phyloP scores from a whole-genome alignment of 2,888 invertebrate species.

The Beris chalybata region DNA sequence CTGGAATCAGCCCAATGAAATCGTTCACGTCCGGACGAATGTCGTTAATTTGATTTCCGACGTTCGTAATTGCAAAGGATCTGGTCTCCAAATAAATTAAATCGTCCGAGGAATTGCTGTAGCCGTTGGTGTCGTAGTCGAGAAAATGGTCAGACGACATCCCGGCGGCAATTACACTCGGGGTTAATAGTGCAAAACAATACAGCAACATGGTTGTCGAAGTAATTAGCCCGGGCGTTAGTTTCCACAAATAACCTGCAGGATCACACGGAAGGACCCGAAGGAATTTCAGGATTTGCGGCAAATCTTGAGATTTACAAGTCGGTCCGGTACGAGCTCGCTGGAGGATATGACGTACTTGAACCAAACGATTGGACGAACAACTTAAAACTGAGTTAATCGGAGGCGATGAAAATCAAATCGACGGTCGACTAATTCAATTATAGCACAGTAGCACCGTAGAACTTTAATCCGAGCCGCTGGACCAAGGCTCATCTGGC shows the following conservation, averaged over 20 bases:
- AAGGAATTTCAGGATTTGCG: no score
- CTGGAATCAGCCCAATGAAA: constrained; percentile 50
- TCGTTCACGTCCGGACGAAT: constrained; percentile 50
- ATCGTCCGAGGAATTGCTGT: constrained; percentile 24
- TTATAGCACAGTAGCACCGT: constrained; percentile 2
- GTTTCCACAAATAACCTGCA: no score
- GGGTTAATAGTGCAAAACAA: constrained; percentile 28
- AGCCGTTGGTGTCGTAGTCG: constrained; percentile 8
- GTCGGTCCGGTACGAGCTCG: no score
- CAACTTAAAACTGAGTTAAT: constrained; percentile 17
- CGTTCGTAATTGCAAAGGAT: constrained; percentile 14
- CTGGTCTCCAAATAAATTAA: constrained; percentile 35
- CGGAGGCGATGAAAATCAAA: constrained; percentile 15
- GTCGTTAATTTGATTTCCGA: constrained; percentile 13
- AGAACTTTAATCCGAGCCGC: no score
- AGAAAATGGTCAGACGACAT: constrained; percentile 28
- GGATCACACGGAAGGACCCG: no score
- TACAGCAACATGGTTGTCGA: constrained; percentile 31
- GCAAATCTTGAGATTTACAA: no score
- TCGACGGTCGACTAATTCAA: constrained; percentile 24
- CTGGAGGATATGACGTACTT: no score
- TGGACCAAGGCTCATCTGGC: background rate
- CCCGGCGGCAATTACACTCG: constrained; percentile 28
- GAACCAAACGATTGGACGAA: background rate
- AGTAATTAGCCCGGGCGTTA: background rate